Percentiles rank a stretch among this genome's conserved stretches.
phyloP scores from a whole-genome alignment of 2,888 invertebrate species.

The Cynaeus angustus region DNA sequence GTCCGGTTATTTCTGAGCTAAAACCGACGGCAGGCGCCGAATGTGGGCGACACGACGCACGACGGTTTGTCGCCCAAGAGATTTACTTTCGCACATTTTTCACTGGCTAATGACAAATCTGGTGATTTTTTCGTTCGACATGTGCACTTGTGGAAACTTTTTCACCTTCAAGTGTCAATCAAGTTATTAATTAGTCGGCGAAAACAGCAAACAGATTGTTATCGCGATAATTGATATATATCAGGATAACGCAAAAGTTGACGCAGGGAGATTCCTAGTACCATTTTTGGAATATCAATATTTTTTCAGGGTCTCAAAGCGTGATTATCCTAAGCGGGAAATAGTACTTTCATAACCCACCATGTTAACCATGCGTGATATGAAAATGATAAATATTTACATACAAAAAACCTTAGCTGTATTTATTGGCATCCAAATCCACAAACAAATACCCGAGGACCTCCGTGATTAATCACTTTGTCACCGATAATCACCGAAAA shows the following conservation, averaged over 20 bases:
- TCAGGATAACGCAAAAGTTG: slow-evolving; percentile 13
- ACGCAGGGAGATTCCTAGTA: slow-evolving; percentile 13
- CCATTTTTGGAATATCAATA: slow-evolving; percentile 8
- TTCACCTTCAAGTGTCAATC: slow-evolving; percentile 7
- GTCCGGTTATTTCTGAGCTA: slow-evolving; percentile 46
- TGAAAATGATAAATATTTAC: slow-evolving; percentile 27
- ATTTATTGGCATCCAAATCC: slow-evolving; percentile 10
- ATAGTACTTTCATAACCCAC: too few relatives aligned
- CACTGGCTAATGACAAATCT: not conserved
- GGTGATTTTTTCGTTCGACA: not conserved
- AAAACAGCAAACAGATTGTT: slow-evolving; percentile 12
- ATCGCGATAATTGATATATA: not conserved
- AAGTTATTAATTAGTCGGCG: slow-evolving; percentile 17
- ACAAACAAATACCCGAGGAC: not conserved
- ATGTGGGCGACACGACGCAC: slow-evolving; percentile 48
- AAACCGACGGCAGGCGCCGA: slow-evolving; percentile 44
- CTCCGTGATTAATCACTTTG: slow-evolving; percentile 10
- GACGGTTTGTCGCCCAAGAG: slow-evolving; percentile 42
- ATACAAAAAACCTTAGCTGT: slow-evolving; percentile 21
- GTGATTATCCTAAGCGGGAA: slow-evolving; percentile 28
- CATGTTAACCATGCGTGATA: slow-evolving; percentile 10
- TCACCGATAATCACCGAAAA: too few relatives aligned
- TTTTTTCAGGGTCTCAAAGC: slow-evolving; percentile 3
- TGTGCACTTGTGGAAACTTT: slow-evolving; percentile 8
- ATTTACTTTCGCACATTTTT: slow-evolving; percentile 9